Evolutionary conservation across 2,797 vertebrate species (phyloP).

Genomic region (Melanotaenia maccullochi): DNA sequence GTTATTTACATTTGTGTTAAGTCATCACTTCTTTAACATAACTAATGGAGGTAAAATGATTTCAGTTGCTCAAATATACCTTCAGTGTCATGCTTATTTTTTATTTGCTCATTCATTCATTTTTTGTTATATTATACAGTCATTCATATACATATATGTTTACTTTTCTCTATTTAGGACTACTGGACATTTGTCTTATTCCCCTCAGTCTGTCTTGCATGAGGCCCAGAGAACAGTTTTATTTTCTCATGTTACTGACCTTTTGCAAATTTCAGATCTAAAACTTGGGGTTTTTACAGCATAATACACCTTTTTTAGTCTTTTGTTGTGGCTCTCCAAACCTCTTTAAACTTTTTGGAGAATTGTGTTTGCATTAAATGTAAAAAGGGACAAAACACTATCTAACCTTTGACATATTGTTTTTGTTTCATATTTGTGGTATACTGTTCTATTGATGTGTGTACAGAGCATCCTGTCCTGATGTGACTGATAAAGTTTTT

Average conservation of each 20-base stretch:
- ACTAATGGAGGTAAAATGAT: neutral
- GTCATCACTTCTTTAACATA: neutral
- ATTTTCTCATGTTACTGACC: neutral
- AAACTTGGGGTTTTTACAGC: neutral
- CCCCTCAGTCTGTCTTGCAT: no score
- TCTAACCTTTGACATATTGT: neutral
- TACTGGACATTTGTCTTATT: neutral
- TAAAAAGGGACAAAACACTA: neutral
- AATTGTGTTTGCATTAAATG: neutral
- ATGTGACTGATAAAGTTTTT: neutral
- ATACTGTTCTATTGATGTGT: neutral
- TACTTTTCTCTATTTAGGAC: neutral
- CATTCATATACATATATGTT: no score
- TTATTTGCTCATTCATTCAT: neutral
- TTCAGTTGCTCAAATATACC: neutral
- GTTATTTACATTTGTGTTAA: neutral
- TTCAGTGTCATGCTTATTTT: no score
- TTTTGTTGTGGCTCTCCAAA: no score
- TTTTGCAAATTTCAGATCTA: neutral
- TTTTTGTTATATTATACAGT: neutral
- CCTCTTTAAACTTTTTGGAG: neutral
- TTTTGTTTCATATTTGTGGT: neutral
- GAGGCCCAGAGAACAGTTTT: neutral
- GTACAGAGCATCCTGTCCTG: neutral
- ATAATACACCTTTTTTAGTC: neutral